Base-by-base conservation (phyloP, 2,888 invertebrate genomes). In the Heliothis peltigera region DNA sequence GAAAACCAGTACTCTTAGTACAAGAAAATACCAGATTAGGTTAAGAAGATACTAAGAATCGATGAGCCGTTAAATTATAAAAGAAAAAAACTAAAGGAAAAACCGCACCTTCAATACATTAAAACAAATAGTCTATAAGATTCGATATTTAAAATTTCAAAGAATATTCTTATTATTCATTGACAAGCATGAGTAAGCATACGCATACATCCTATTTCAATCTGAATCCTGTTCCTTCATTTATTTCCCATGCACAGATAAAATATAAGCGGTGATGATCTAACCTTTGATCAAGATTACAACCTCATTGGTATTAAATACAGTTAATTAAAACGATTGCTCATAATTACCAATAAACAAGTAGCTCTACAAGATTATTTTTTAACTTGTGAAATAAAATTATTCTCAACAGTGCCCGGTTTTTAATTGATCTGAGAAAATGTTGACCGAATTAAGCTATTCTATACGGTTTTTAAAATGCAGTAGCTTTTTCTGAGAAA, bases 261-360 rank as follows among this genome's bases (percentile, higher is more conserved):
- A 74, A 64, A 74, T 79, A 78, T 75, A 84, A 65, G 69, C 75
- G 74, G 75, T 80, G 87, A 86, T 90, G 89, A 89, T 84, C 84
- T 89, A 89, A 90, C 81, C 84, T 74, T 69, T 48, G 79, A 85
- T 83, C 82, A 82, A 82, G 84, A 85, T 84, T 84, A 86, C 76
- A 70, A 82, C 71, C 85, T 86, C 84, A 83, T 84, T 85, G 80
- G 80, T 85, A 86, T 84, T 82, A 85, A 80, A 83, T 84, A 86
- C 67, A 77, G 70, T 85, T 85, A 86, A 87, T 89, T 88, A 86
- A 83, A 88, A 80, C 79, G 79, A 81, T 85, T 88, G 84, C 81
- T 84, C 78, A 81, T 84, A 83, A 84, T 81, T 75, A 80, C 76
- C 63, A 63, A 77, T 80, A 70, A 80, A 80, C 70, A 77, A 78